phyloP scores from a whole-genome alignment of 2,888 invertebrate genomes.

The Papilio gigon region DNA sequence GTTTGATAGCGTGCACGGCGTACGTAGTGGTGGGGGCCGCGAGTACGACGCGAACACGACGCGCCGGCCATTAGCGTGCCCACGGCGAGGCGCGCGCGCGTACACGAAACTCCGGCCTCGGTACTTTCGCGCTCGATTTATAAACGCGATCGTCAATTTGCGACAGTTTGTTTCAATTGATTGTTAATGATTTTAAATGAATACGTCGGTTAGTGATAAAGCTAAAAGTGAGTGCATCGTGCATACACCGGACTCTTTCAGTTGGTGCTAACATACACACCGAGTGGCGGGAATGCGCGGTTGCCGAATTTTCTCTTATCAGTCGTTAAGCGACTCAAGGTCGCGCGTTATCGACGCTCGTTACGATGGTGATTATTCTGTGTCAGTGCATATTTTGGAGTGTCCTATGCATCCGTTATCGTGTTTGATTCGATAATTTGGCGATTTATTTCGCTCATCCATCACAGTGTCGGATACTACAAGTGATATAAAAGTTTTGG shows the following conservation, averaged over 20 bases:
- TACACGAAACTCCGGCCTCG: conserved; percentile 54
- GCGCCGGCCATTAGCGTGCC: conserved; percentile 78
- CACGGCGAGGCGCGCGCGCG: conserved; percentile 76
- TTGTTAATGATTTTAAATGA: conserved; percentile 33
- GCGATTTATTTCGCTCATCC: conserved; percentile 1
- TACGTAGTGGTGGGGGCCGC: conserved; percentile 75
- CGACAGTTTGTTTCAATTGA: conserved; percentile 16
- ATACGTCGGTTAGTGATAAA: conserved; percentile 42
- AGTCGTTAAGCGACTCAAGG: conserved; percentile 73
- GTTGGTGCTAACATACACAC: conserved; percentile 74
- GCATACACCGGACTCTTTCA: conserved; percentile 59
- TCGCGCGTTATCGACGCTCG: conserved; percentile 71
- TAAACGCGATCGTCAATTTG: conserved; percentile 22
- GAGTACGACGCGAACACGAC: conserved; percentile 77
- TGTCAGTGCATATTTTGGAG: conserved; percentile 54
- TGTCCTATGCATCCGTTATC: conserved; percentile 30
- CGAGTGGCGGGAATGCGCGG: conserved; percentile 56
- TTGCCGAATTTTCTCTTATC: conserved; percentile 77
- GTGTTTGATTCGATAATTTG: conserved; percentile 24
- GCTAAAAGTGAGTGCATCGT: conserved; percentile 66
- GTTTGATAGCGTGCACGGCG: conserved; percentile 79
- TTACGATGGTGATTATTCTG: conserved; percentile 65
- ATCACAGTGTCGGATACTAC: conserved; percentile 15
- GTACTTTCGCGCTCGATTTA: conserved; percentile 51
- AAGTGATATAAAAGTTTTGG: background rate